These are phyloP conservation scores for Panzeria rudis DNA, from an alignment of 2,888 invertebrate species.

Conservation along the genomic window DNA sequence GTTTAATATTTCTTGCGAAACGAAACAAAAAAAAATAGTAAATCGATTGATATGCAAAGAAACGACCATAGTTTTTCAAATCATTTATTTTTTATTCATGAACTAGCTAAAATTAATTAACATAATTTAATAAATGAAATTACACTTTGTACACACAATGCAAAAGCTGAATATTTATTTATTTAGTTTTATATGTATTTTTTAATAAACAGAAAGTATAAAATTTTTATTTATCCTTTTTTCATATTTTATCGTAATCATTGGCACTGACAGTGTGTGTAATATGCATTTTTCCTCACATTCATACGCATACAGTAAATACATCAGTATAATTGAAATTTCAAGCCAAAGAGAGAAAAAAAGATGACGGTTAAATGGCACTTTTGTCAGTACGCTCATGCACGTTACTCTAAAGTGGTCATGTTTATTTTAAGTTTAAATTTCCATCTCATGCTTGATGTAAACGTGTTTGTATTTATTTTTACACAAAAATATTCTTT, in stretches of 20 bases:
- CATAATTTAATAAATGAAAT: too few species aligned
- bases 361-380: neutral
- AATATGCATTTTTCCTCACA: neutral
- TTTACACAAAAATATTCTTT: neutral
- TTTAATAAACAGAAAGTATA: neutral
- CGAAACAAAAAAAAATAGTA: too few species aligned
- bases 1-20: too few species aligned
- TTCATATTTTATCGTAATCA: neutral
- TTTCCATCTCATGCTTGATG: neutral
- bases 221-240: neutral
- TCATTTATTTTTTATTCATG: too few species aligned
- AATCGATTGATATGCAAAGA: too few species aligned
- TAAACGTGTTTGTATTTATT: neutral
- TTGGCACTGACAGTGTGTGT: neutral
- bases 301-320: neutral
- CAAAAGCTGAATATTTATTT: too few species aligned
- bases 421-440: neutral
- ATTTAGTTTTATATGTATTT: too few species aligned
- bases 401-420: neutral
- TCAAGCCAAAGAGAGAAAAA: neutral
- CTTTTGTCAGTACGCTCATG: neutral
- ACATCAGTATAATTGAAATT: neutral
- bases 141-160: too few species aligned
- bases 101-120: too few species aligned
- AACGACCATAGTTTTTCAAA: too few species aligned